Evolutionary conservation across 2,888 invertebrate species (phyloP).

Genomic region (Pseudococcus viburni): DNA sequence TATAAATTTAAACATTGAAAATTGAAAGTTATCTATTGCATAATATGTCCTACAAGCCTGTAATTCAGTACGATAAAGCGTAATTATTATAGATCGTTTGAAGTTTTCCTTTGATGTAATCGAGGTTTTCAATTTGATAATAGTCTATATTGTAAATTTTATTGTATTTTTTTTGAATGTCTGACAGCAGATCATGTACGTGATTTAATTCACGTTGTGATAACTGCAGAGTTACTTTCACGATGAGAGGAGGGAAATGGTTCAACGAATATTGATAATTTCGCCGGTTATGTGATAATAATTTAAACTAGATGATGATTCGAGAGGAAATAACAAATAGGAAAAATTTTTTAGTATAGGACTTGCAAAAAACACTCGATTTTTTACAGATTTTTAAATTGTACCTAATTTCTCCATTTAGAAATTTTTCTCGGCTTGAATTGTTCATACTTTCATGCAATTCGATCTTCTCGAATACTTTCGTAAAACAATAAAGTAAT

Average conservation of each 20-base stretch:
- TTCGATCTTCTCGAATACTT: not conserved
- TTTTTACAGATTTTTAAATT: not conserved
- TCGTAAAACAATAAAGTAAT: not conserved
- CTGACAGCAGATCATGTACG: not conserved
- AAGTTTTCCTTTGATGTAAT: not conserved
- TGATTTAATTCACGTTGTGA: not conserved
- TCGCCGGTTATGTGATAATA: not conserved
- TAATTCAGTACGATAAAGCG: not conserved
- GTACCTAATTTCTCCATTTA: not conserved
- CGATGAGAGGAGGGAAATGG: not conserved
- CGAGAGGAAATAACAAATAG: too few species aligned
- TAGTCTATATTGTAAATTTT: not conserved
- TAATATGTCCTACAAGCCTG: not conserved
- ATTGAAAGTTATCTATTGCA: not conserved
- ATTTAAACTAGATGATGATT: too few species aligned
- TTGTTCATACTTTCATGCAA: not conserved
- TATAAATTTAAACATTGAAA: not conserved
- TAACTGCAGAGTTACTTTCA: not conserved
- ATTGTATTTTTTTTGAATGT: not conserved
- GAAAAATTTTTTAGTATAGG: too few species aligned
- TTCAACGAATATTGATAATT: not conserved
- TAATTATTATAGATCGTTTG: not conserved
- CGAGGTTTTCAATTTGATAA: not conserved
- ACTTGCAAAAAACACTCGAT: not conserved
- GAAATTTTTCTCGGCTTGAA: not conserved